These are phyloP conservation scores for Drosophila nasuta DNA, from an alignment of 1,140 invertebrate genomes.

Conservation along the genomic window DNA sequence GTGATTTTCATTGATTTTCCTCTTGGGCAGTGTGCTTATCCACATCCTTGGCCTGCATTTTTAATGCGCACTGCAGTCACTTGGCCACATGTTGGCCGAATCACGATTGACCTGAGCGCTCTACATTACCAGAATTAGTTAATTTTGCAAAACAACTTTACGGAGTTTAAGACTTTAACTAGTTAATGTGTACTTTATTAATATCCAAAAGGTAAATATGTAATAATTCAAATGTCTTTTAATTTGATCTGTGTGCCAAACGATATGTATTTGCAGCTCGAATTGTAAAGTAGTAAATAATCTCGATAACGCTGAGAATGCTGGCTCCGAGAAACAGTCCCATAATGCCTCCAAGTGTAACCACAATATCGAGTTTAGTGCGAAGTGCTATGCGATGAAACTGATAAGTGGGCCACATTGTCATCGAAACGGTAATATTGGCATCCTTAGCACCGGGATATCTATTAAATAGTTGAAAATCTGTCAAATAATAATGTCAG, in stretches of 20 bases:
- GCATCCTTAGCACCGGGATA: constrained; percentile 7
- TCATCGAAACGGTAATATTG: constrained; percentile 59
- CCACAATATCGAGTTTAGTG: constrained; percentile 76
- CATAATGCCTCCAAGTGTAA: constrained; percentile 85
- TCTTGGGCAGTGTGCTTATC: constrained; percentile 35
- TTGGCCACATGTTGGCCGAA: constrained; percentile 61
- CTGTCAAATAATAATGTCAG: neutral
- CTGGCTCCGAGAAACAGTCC: constrained; percentile 86
- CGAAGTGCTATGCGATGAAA: constrained; percentile 86
- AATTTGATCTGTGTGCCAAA: neutral
- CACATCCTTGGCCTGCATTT: constrained; percentile 65
- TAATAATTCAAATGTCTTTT: constrained; percentile 1
- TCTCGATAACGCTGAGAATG: constrained; percentile 85
- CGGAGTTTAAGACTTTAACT: neutral
- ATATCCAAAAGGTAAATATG: too few species aligned
- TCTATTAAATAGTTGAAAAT: neutral
- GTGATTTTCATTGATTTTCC: constrained; percentile 71
- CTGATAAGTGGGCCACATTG: constrained; percentile 64
- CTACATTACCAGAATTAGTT: neutral
- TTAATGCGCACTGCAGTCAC: constrained; percentile 75
- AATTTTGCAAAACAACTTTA: neutral
- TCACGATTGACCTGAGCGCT: constrained; percentile 13
- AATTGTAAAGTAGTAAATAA: constrained; percentile 85
- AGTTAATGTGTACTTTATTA: constrained; percentile 2
- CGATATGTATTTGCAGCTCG: constrained; percentile 50